Evolutionary conservation across 2,113 vertebrate species (phyloP).

Genomic region (Heterocephalus glaber): DNA sequence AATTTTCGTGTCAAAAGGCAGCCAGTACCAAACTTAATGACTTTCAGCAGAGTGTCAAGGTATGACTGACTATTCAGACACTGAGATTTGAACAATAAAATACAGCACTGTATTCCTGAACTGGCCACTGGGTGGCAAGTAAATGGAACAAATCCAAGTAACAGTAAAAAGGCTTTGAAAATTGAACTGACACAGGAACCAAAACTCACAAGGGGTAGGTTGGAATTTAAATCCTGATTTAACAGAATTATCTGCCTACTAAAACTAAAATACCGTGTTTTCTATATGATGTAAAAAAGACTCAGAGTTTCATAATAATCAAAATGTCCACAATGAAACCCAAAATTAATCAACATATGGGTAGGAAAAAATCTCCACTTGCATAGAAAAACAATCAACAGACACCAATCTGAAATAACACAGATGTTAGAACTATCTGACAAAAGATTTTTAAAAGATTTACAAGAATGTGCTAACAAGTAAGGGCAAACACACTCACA

Average conservation of each 20-base stretch:
- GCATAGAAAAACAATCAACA: neutral
- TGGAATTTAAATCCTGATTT: neutral
- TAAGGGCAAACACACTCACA: slow-evolving; percentile 9
- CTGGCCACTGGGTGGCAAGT: slow-evolving; percentile 50
- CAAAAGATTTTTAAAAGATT: neutral
- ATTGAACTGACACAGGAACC: slow-evolving; percentile 3
- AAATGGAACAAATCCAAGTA: neutral
- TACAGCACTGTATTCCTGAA: neutral
- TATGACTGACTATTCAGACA: neutral
- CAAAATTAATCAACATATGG: slow-evolving; percentile 36
- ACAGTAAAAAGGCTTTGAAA: slow-evolving; percentile 5
- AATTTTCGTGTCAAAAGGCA: neutral
- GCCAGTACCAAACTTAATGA: neutral
- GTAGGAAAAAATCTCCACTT: slow-evolving; percentile 1
- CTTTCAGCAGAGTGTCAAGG: neutral
- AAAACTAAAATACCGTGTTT: slow-evolving; percentile 35
- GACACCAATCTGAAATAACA: slow-evolving; percentile 4
- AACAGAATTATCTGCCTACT: neutral
- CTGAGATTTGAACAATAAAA: neutral
- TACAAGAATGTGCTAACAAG: slow-evolving; percentile 45
- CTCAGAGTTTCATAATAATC: neutral
- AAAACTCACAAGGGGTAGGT: neutral
- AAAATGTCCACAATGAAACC: slow-evolving; percentile 41
- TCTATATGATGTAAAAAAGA: neutral
- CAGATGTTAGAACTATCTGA: slow-evolving; percentile 1